Evolutionary conservation across 2,888 invertebrate species (phyloP).

Genomic region (Phaonia tiefii): DNA sequence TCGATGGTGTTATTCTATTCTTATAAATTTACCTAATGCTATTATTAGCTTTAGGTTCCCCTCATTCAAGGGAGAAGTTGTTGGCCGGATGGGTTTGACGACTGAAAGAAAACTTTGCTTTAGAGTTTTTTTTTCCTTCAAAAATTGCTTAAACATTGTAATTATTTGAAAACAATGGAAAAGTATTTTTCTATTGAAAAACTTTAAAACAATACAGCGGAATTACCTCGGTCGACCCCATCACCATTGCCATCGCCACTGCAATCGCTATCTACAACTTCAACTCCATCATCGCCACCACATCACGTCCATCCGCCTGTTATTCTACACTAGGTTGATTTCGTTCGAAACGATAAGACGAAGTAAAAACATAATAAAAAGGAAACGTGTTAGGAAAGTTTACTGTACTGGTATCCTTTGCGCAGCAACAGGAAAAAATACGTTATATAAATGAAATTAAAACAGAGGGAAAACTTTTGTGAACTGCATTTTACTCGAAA

Average conservation of each 20-base stretch:
- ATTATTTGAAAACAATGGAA: constrained; percentile 56
- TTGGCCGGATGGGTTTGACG: neutral
- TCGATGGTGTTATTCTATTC: constrained; percentile 21
- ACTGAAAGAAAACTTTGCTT: constrained; percentile 33
- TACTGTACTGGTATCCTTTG: neutral
- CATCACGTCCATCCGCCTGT: constrained; percentile 12
- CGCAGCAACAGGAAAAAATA: constrained; percentile 8
- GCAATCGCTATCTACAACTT: neutral
- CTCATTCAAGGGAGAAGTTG: constrained; percentile 11
- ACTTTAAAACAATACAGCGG: constrained; percentile 51
- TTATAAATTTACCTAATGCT: constrained; percentile 11
- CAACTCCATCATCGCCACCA: neutral
- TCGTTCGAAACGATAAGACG: constrained; percentile 23
- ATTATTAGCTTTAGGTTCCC: constrained; percentile 34
- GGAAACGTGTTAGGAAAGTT: constrained; percentile 49
- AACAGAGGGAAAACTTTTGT: constrained; percentile 20
- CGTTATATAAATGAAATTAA: constrained; percentile 39
- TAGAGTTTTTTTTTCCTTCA: too few relatives aligned
- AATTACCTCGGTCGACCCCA: constrained; percentile 12
- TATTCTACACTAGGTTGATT: neutral
- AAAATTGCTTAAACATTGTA: constrained; percentile 49
- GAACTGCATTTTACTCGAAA: neutral
- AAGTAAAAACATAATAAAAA: constrained; percentile 39
- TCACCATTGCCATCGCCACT: too few relatives aligned
- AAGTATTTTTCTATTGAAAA: constrained; percentile 50